Base-by-base conservation (phyloP, 2,888 invertebrate genomes). In the Carabus problematicus region DNA sequence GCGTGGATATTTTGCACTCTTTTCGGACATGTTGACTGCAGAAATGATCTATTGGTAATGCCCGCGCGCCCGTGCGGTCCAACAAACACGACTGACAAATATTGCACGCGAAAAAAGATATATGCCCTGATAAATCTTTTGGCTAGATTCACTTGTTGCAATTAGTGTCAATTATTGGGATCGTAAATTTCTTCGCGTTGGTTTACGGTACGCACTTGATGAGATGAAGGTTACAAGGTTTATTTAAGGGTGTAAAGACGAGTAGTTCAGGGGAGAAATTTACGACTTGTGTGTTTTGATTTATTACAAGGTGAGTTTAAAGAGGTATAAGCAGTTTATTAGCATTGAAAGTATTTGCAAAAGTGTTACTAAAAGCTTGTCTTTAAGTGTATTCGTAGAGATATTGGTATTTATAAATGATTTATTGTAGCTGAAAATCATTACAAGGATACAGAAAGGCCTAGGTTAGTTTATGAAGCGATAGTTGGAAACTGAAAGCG, bases 91-190 rank as follows among this genome's bases (percentile, higher is more conserved):
- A 70, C 64, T 79, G 79, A 80, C 79, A 80, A 80, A 80, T 80
- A 80, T 80, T 80, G 79, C 78, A 78, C 77, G 74, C 72, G 72
- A 72, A 71, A 77, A 77, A 78, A 80, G 80, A 81, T 80, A 80
- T 80, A 80, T 80, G 79, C 79, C 78, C 78, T 80, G 77, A 81
- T 81, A 81, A 81, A 81, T 81, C 81, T 80, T 76, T 72, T 75
- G 78, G 77, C 78, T 79, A 76, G 78, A 75, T 76, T 78, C 78
- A 61, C 78, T 77, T 77, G 76, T 77, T 79, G 78, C 79, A 78
- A 79, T 80, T 80, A 79, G 77, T 79, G 80, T 80, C 80, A 80
- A 78, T 79, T 78, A 76, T 78, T 75, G 73, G 74, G 74, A 74
- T 77, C 80, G 77, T 79, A 79, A 79, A 79, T 79, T 78, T 78